These are phyloP conservation scores for Ahaetulla prasina DNA, from an alignment of 2,113 vertebrate species.

Conservation along the genomic window DNA sequence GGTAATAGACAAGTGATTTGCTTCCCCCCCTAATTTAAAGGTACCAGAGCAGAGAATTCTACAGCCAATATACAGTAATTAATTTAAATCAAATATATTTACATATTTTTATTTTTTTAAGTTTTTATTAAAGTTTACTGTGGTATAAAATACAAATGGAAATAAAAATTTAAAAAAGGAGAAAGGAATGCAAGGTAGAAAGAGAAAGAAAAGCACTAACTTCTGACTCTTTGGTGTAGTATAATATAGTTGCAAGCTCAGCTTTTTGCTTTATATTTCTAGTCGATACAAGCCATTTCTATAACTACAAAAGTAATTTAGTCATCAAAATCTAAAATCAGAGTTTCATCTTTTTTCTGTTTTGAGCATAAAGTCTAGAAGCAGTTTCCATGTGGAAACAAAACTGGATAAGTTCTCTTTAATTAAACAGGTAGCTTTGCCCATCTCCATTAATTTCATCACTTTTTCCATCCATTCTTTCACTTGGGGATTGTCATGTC, in stretches of 20 bases:
- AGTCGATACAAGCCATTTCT: not conserved
- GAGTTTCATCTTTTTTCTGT: not conserved
- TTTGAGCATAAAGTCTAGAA: not conserved
- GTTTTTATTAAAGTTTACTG: not conserved
- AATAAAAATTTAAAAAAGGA: not conserved
- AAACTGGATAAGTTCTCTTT: not conserved
- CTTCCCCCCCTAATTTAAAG: not conserved
- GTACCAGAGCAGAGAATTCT: not conserved
- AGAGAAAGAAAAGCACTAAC: not conserved
- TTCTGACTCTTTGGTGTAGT: not conserved
- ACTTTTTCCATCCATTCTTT: not conserved
- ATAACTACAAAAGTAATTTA: not conserved
- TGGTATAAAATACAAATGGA: not conserved
- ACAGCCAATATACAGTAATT: not conserved
- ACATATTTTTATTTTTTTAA: not conserved
- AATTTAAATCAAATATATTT: not conserved
- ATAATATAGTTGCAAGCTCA: not conserved
- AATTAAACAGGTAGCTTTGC: not conserved
- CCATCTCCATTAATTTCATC: not conserved
- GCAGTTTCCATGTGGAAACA: not conserved
- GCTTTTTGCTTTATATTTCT: not conserved
- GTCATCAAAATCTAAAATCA: not conserved
- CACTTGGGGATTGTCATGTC: not conserved
- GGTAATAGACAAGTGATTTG: not conserved
- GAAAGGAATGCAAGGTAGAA: not conserved